Conservation (phyloP, 2,113 vertebrate species). For the Macroglossus sobrinus region DNA sequence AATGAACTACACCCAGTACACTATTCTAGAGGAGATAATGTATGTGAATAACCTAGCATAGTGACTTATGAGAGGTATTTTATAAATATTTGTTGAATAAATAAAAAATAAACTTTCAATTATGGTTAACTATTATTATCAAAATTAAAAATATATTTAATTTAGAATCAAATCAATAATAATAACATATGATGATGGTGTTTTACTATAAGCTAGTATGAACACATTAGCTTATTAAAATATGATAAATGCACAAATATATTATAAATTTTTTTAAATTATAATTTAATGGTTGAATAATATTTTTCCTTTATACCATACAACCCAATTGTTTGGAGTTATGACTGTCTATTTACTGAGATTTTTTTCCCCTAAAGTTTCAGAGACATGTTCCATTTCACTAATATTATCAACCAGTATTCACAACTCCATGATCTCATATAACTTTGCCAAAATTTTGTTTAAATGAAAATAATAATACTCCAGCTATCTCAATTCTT, state of each 20-base stretch:
- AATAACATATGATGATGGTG: background rate
- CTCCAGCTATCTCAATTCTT: background rate
- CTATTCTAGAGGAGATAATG: background rate
- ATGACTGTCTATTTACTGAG: background rate
- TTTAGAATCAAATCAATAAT: background rate
- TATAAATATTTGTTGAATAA: background rate
- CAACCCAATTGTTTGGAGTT: background rate
- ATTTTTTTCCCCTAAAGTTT: background rate
- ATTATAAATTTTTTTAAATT: background rate
- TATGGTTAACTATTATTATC: background rate
- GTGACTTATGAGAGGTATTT: background rate
- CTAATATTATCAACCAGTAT: background rate
- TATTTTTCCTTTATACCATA: background rate
- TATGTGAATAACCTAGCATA: background rate
- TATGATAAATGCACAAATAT: background rate
- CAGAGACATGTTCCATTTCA: background rate
- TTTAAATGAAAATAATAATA: background rate
- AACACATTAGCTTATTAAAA: background rate
- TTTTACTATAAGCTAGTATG: background rate
- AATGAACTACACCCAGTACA: background rate
- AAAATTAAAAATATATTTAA: background rate
- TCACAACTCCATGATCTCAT: background rate
- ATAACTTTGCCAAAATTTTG: background rate
- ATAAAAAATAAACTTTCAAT: background rate
- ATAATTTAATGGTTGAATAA: background rate